Base-by-base conservation (phyloP, 1,140 invertebrate species). In the Sitophilus oryzae region DNA sequence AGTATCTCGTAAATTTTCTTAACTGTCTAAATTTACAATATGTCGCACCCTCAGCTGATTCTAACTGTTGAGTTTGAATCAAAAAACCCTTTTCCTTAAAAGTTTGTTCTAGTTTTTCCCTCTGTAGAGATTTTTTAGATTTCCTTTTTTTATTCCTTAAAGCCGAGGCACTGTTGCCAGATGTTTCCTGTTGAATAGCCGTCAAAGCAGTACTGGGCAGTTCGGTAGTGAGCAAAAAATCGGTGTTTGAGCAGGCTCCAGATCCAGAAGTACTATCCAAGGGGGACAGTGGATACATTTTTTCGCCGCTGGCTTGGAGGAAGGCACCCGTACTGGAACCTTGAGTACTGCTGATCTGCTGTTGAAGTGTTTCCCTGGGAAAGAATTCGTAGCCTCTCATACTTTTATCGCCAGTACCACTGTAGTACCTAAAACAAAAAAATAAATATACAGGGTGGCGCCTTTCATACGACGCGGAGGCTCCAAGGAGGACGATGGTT, bases 1-100 rank as follows among this genome's bases (percentile, higher is more conserved):
- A 75, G 70, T 95, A 95, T 21, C 91, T 78, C 0, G 91, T 95
- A 63, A 94, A 94, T 69, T 94, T 95, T 54, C 90, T 77, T 9
- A 95, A 72, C 65, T 94, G 91, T 36, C 91, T 75, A 67, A 95
- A 95, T 71, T 95, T 95, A 72, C 91, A 95, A 65, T 93, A 95
- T 0, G 91, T 93, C 0, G 91, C 89, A 0, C 91, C 91, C 70
- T 93, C 90, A 0, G 90, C 91, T 0, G 89, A 91, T 68, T 93
- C 89, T 21, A 93, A 70, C 65, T 94, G 91, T 68, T 94, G 91
- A 0, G 91, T 95, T 66, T 95, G 90, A 40, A 94, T 93, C 8
- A 94, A 73, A 64, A 94, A 93, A 0, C 91, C 91, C 67, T 93
- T 92, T 66, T 93, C 90, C 65, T 90, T 89, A 66, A 95, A 93